Evolutionary conservation across 2,113 vertebrate species (phyloP).

Genomic region (Protobothrops flavoviridis): DNA sequence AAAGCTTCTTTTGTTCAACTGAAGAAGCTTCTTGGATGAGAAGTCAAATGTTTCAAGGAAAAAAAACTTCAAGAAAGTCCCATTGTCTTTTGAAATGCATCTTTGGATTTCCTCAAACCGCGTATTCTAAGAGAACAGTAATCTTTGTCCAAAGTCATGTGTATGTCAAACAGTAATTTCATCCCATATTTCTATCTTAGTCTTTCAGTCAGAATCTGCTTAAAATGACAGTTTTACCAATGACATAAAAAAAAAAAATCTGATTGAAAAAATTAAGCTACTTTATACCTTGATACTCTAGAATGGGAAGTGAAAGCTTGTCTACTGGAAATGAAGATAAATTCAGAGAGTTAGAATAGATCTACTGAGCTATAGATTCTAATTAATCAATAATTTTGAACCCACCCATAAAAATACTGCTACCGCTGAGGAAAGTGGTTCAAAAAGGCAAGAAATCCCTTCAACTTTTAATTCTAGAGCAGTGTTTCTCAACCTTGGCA

Average conservation of each 20-base stretch:
- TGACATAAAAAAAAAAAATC: neutral
- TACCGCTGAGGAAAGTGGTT: neutral
- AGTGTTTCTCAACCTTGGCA: too few relatives aligned
- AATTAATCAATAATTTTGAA: neutral
- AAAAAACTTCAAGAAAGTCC: neutral
- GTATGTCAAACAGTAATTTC: neutral
- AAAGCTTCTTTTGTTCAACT: neutral
- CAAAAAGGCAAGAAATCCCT: neutral
- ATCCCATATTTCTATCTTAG: neutral
- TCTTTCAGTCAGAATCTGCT: neutral
- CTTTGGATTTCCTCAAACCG: neutral
- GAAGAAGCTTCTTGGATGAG: neutral
- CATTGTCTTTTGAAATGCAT: neutral
- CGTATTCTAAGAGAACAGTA: constrained; percentile 39
- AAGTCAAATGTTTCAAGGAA: neutral
- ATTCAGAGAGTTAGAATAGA: neutral
- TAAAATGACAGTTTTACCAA: neutral
- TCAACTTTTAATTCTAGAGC: neutral
- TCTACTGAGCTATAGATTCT: neutral
- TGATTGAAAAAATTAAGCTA: neutral
- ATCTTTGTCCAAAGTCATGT: neutral
- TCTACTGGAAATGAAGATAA: neutral
- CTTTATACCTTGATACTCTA: neutral
- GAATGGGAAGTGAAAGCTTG: neutral
- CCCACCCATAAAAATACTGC: neutral